Base-by-base conservation (phyloP, 2,797 vertebrate species). In the Brachyalestes nurse region DNA sequence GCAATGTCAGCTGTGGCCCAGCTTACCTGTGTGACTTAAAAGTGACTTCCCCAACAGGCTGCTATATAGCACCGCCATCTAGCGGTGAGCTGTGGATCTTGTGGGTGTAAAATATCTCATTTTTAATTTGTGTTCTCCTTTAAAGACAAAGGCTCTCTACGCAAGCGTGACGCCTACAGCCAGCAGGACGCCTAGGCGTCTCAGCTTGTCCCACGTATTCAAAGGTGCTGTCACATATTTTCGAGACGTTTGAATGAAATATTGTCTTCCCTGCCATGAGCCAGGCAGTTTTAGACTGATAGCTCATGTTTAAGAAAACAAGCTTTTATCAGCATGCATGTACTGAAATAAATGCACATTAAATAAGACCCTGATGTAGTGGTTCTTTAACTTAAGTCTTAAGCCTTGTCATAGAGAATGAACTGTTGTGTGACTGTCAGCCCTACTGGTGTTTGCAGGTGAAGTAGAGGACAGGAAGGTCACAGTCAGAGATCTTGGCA, bases 21-120 rank as follows among this genome's bases (percentile, higher is more conserved):
- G 61, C 25, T 38, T 64, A 14, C 25, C 25, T 65, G 28, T 66
- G 5, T 55, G 3, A 65, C 25, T 51, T 25, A 53, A 66, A 6
- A 9, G 49, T 6, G 51, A 57, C 10, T 45, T 16, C n/a, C 1
- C n/a, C 1, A 28, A 61, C 14, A 66, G 61, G 45, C 23, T 6
- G 9, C 73, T 82, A 71, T 77, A 79, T 83, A 40, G 51, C 42
- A 79, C 19, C 87, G 85, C 85, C 87, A 88, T 83, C 87, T 87
- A 57, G 76, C 55, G 87, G 83, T 53, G 42, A 45, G 42, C 5
- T 76, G 2, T 64, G 49, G 34, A 45, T 23, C 55, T 67, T 34
- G 42, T 0, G 1, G 28, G 47, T 49, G 38, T 47, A 47, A 69
- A 75, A 23, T 10, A 4, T n/a, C 45, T 70, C n/a, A 13, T 34